Conservation (phyloP, 2,888 invertebrate genomes). For the Troides aeacus region DNA sequence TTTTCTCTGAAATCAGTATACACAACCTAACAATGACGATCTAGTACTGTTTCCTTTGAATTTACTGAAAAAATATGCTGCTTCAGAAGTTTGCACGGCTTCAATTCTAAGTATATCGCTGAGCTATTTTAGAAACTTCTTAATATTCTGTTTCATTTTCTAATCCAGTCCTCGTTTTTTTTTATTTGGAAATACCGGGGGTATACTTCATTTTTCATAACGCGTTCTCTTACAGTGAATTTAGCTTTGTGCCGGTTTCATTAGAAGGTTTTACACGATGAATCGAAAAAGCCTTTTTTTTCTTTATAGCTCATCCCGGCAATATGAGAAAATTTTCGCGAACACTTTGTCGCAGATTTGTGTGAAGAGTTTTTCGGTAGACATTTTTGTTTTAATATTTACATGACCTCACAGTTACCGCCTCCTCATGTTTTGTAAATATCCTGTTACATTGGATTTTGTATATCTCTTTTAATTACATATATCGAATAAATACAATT, state of each 20-base stretch:
- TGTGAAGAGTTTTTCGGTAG: not conserved
- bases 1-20: constrained; percentile 6
- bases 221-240: constrained; percentile 1
- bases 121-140: no score
- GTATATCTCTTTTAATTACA: no score
- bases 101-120: not conserved
- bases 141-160: not conserved
- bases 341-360: not conserved
- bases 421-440: no score
- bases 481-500: no score
- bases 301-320: constrained; percentile 6
- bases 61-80: not conserved
- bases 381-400: not conserved
- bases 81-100: not conserved
- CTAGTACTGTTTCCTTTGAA: constrained; percentile 3
- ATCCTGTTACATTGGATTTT: no score
- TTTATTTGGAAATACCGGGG: not conserved
- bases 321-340: not conserved
- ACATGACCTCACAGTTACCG: no score
- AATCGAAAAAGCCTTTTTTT: constrained; percentile 7
- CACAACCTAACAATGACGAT: constrained; percentile 9
- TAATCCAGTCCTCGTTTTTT: not conserved
- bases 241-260: constrained; percentile 20
- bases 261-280: constrained; percentile 18
- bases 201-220: constrained; percentile 1